Evolutionary conservation across 1,140 invertebrate genomes (phyloP), one percentile per base, ranked within the genome.

Genomic region (Mercenaria mercenaria): DNA sequence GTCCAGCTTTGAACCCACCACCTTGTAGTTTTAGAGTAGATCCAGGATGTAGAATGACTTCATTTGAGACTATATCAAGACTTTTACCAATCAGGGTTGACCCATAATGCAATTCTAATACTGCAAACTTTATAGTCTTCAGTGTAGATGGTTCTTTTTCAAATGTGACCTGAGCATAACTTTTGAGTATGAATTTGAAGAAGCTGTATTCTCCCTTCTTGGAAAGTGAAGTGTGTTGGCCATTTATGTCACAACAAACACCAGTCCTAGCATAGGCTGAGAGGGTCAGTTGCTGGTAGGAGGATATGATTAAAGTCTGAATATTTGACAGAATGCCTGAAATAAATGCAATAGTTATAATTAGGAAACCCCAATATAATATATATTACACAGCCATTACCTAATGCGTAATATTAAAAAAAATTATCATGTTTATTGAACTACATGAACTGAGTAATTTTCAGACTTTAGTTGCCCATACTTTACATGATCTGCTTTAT

Each of bases 321-420:
- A 94, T 92, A 82, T 94, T 94, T 18, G 93, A 92, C 23, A 94
- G 76, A 39, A 90, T 92, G 43, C 93, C 93, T 94, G 82, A n/a
- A 87, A 85, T 41, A 83, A 79, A 39, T 74, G n/a, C n/a, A n/a
- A n/a, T n/a, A n/a, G n/a, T n/a, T n/a, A n/a, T n/a, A 11, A 52
- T 23, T 13, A 52, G 10, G 23, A 52, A 52, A 52, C 11, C 23
- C 23, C 50, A 52, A 13, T 52, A 23, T 52, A 52, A 52, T 23
- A 52, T n/a, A n/a, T n/a, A n/a, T n/a, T n/a, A n/a, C n/a, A n/a
- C n/a, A n/a, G n/a, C n/a, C n/a, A n/a, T n/a, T n/a, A n/a, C n/a
- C n/a, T n/a, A n/a, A n/a, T n/a, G n/a, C n/a, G n/a, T n/a, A n/a
- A n/a, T n/a, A n/a, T n/a, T n/a, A n/a, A n/a, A n/a, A n/a, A n/a